These are phyloP conservation scores for Sepioteuthis lessoniana DNA, from an alignment of 2,888 invertebrate genomes.

Conservation along the genomic window DNA sequence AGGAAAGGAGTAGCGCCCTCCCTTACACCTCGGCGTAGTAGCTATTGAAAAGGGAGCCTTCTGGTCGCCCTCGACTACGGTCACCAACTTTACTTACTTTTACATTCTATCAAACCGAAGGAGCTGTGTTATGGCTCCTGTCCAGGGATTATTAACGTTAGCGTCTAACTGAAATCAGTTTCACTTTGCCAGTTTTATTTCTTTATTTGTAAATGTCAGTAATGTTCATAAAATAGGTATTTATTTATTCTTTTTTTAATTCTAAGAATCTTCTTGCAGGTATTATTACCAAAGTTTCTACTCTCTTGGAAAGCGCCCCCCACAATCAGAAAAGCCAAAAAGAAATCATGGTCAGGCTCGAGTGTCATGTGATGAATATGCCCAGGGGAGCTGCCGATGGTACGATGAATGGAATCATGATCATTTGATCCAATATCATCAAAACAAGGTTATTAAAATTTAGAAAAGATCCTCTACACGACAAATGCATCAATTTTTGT, in stretches of 20 bases:
- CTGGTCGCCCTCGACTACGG: no score
- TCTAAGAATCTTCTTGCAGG: slow-evolving; percentile 57
- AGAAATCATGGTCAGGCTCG: slow-evolving; percentile 61
- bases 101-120: no score
- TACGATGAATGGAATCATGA: slow-evolving; percentile 73
- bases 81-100: no score
- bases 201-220: no score
- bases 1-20: no score
- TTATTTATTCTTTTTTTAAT: not conserved
- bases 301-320: slow-evolving; percentile 70
- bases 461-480: not conserved
- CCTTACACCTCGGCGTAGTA: no score
- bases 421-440: slow-evolving; percentile 58
- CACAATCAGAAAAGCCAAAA: slow-evolving; percentile 66
- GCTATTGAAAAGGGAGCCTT: no score
- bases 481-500: no score
- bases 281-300: slow-evolving; percentile 73
- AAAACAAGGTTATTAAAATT: not conserved
- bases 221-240: not conserved
- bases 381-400: slow-evolving; percentile 71
- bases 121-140: no score
- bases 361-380: slow-evolving; percentile 72
- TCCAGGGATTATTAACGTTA: no score
- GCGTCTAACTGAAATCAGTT: no score
- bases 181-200: no score